These are phyloP conservation scores for Trachymyrmex septentrionalis DNA, from an alignment of 1,140 invertebrate genomes.

Conservation along the genomic window DNA sequence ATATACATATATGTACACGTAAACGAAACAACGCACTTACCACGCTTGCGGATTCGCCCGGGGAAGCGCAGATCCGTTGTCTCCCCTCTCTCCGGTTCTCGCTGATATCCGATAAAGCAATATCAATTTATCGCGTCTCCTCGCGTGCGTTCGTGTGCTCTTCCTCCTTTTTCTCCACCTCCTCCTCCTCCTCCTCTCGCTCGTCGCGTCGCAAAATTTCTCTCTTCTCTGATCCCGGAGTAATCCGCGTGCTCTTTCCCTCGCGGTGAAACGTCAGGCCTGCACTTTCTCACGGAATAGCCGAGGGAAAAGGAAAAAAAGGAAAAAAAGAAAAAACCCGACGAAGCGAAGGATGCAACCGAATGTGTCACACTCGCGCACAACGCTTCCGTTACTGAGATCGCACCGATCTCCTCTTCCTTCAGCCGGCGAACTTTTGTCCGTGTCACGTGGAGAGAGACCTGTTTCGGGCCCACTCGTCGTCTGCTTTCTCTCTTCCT, in stretches of 20 bases:
- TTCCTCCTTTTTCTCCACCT: not conserved
- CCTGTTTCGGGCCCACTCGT: slow-evolving; percentile 32
- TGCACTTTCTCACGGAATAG: slow-evolving; percentile 45
- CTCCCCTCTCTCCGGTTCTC: not conserved
- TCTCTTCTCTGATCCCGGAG: not conserved
- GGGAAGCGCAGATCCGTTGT: slow-evolving; percentile 48
- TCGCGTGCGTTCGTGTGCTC: slow-evolving; percentile 9
- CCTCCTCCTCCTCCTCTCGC: not conserved
- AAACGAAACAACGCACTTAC: slow-evolving; percentile 59
- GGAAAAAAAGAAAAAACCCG: not conserved
- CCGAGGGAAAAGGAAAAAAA: not conserved
- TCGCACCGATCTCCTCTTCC: not conserved
- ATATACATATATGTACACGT: not conserved
- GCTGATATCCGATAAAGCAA: slow-evolving; percentile 65
- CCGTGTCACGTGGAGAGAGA: slow-evolving; percentile 42
- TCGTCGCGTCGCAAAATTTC: slow-evolving; percentile 18
- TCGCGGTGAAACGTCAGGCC: not conserved
- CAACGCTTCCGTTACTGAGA: slow-evolving; percentile 8
- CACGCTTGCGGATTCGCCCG: slow-evolving; percentile 63
- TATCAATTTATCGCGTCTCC: slow-evolving; percentile 56
- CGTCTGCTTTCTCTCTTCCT: slow-evolving; percentile 44
- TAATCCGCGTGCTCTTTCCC: slow-evolving; percentile 10
- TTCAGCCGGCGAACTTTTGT: slow-evolving; percentile 27
- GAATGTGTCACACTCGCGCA: slow-evolving; percentile 58
- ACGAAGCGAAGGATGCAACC: not conserved